These are phyloP conservation scores for Chelidonichthys spinosus DNA, from an alignment of 2,797 vertebrate genomes.

Conservation along the genomic window DNA sequence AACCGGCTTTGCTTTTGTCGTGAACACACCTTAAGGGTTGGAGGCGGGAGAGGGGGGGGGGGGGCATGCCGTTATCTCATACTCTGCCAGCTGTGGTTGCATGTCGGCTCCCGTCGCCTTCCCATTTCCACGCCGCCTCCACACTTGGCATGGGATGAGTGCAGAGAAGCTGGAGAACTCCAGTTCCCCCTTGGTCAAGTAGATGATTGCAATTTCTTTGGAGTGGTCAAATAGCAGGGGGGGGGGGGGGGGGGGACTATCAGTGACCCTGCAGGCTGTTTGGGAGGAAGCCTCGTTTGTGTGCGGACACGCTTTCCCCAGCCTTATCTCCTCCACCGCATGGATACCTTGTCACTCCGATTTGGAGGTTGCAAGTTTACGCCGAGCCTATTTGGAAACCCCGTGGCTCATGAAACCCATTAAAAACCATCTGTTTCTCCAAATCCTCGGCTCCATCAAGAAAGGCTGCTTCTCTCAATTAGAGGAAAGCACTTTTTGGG, in stretches of 20 bases:
- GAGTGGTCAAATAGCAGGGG: conserved; percentile 39
- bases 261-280: conserved; percentile 12
- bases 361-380: conserved; percentile 45
- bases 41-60: not conserved
- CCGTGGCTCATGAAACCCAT: conserved; percentile 8
- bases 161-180: not conserved
- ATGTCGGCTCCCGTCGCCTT: conserved; percentile 24
- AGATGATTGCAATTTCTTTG: conserved; percentile 62
- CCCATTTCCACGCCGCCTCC: conserved; percentile 29
- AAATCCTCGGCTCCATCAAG: not conserved
- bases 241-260: not conserved
- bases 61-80: conserved; percentile 38
- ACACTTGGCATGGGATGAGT: conserved; percentile 52
- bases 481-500: not conserved
- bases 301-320: not conserved
- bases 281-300: conserved; percentile 8
- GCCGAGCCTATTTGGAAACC: conserved; percentile 3
- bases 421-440: not conserved
- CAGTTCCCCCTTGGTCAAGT: conserved; percentile 40
- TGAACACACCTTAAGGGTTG: too few species aligned
- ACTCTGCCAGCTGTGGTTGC: conserved; percentile 49
- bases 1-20: too few species aligned
- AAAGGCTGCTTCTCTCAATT: not conserved
- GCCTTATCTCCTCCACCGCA: conserved; percentile 48
- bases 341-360: conserved; percentile 47